phyloP scores from a whole-genome alignment of 2,113 vertebrate species.

The Trichechus manatus region DNA sequence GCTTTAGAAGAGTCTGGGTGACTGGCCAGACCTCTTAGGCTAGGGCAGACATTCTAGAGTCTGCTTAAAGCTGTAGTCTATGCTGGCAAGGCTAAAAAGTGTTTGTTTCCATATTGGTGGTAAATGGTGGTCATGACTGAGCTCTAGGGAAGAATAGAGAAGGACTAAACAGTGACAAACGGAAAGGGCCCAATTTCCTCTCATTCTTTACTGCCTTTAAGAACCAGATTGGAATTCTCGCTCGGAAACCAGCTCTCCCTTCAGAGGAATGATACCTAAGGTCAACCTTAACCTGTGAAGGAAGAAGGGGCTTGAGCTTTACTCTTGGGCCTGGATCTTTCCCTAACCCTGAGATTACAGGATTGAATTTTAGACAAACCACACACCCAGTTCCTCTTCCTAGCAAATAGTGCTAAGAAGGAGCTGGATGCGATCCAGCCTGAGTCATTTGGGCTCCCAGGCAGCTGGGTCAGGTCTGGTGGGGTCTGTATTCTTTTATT shows the following conservation, averaged over 20 bases:
- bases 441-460: background rate
- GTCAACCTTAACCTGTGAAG: background rate
- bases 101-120: background rate
- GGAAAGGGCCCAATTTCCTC: background rate
- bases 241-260: background rate
- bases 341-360: background rate
- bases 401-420: background rate
- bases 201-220: background rate
- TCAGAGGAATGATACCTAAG: background rate
- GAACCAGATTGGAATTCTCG: background rate
- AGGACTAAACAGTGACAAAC: background rate
- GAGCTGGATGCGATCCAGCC: background rate
- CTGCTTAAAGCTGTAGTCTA: background rate
- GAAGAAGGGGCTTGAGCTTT: background rate
- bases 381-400: background rate
- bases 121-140: background rate
- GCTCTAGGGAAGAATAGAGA: background rate
- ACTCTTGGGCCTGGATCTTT: background rate
- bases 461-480: background rate
- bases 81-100: background rate
- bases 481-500: background rate
- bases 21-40: background rate
- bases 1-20: background rate
- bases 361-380: background rate
- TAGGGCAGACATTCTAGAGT: background rate